Evolutionary conservation across 2,888 invertebrate genomes (phyloP).

Genomic region (Phoronis australis): DNA sequence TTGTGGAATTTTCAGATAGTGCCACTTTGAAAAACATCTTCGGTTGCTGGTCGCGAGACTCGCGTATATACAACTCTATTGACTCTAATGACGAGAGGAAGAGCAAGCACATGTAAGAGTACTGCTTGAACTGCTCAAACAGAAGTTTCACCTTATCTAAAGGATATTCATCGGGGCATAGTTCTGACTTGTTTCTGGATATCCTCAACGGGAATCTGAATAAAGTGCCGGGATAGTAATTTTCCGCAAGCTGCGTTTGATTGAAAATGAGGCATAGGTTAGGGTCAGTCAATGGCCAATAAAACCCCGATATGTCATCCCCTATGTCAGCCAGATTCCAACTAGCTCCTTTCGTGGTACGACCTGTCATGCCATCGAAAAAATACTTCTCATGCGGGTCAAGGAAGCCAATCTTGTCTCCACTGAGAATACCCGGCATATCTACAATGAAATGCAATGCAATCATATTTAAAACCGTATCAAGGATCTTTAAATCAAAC

Average conservation of each 20-base stretch:
- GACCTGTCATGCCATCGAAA: no score
- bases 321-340: neutral
- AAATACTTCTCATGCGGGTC: neutral
- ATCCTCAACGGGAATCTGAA: conserved; percentile 41
- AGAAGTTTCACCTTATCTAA: conserved; percentile 22
- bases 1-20: neutral
- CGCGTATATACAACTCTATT: conserved; percentile 21
- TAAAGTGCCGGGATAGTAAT: conserved; percentile 24
- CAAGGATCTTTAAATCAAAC: no score
- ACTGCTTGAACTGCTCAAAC: conserved; percentile 26
- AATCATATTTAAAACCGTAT: no score
- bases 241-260: neutral
- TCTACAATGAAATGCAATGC: conserved; percentile 30
- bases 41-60: neutral
- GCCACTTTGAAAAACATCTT: neutral
- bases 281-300: neutral
- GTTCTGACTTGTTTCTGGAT: conserved; percentile 17
- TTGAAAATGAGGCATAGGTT: neutral
- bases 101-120: conserved; percentile 31
- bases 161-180: conserved; percentile 29
- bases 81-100: conserved; percentile 35
- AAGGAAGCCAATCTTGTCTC: neutral
- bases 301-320: neutral
- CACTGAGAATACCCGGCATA: conserved; percentile 33
- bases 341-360: neutral